Evolutionary conservation across 1,140 invertebrate genomes (phyloP), one percentile per base, ranked within the genome.

Genomic region (Grapholita molesta): DNA sequence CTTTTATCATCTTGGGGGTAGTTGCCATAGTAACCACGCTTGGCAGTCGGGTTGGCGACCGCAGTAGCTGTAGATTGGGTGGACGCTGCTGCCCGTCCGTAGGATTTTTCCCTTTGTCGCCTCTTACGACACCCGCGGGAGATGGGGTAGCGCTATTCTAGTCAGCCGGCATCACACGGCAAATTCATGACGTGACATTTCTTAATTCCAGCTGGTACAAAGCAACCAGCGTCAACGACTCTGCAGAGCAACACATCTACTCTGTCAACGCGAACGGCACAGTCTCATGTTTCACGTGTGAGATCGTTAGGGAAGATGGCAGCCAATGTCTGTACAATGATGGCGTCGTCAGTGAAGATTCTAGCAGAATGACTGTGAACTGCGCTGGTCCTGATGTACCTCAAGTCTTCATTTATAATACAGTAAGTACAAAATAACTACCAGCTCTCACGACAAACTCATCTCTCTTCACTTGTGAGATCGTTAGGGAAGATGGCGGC

Each of bases 331-430:
- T 96, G 75, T 95, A 94, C 86, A 94, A 96, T 78, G 94, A 95
- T 6, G 95, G 93, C 0, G 92, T 93, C 25, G 95, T 98, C 74
- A 96, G 95, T 79, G 92, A 91, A 33, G 93, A 94, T 64, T 94
- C 93, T 33, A 93, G 94, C 0, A 93, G 95, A 79, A 95, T 96
- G 80, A 93, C 94, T 2, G 89, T 97, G 42, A 94, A 94, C 55
- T 99, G 98, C 81, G 93, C 86, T 30, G 96, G 96, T n/a, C 91
- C 92, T 3, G 78, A 82, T 53, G 74, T 92, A 23, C 92, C 92
- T 0, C 86, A 92, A 76, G 76, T 89, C 30, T 86, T 83, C 18
- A 84, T 92, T 66, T 91, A 89, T 70, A 74, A 79, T 52, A 79
- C 80, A 61, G 90, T 92, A 67, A 84, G 42, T 48, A 21, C 15